These are phyloP conservation scores for Eumerus sabulonum DNA, from an alignment of 2,888 invertebrate genomes.

Conservation along the genomic window DNA sequence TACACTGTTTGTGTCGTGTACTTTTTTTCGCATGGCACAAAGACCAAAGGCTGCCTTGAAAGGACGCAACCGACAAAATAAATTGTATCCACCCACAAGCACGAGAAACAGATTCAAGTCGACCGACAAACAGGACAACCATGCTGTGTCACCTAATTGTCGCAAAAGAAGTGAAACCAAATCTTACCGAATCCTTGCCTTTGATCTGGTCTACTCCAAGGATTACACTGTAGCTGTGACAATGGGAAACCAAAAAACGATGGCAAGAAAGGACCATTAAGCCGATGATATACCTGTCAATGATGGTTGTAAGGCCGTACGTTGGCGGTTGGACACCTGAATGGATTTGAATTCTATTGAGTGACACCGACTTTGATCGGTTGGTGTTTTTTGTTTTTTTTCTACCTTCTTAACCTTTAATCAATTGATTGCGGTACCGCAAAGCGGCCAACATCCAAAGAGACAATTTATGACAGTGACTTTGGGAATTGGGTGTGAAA, in stretches of 20 bases:
- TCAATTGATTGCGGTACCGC: slow-evolving; percentile 63
- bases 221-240: slow-evolving; percentile 50
- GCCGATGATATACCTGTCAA: slow-evolving; percentile 67
- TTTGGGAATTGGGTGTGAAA: slow-evolving; percentile 58
- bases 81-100: slow-evolving; percentile 6
- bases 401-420: slow-evolving; percentile 4
- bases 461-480: slow-evolving; percentile 56
- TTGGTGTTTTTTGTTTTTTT: slow-evolving; percentile 17
- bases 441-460: slow-evolving; percentile 39
- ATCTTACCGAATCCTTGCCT: slow-evolving; percentile 12
- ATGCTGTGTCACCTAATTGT: slow-evolving; percentile 59
- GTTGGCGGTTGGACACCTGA: slow-evolving; percentile 32
- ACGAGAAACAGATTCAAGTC: neutral
- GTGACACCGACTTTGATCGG: slow-evolving; percentile 61
- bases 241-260: slow-evolving; percentile 11
- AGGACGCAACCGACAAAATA: slow-evolving; percentile 5
- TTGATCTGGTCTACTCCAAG: slow-evolving; percentile 50
- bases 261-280: slow-evolving; percentile 43
- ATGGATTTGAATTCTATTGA: slow-evolving; percentile 28
- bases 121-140: slow-evolving; percentile 44
- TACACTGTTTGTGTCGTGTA: slow-evolving; percentile 42
- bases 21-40: slow-evolving; percentile 37
- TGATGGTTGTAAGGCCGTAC: slow-evolving; percentile 8
- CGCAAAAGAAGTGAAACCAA: slow-evolving; percentile 19
- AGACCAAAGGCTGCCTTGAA: slow-evolving; percentile 36